Percentiles rank a stretch among this genome's conserved stretches.
These are phyloP conservation scores for Nasonia longicornis DNA, from an alignment of 1,140 invertebrate genomes.

Conservation along the genomic window DNA sequence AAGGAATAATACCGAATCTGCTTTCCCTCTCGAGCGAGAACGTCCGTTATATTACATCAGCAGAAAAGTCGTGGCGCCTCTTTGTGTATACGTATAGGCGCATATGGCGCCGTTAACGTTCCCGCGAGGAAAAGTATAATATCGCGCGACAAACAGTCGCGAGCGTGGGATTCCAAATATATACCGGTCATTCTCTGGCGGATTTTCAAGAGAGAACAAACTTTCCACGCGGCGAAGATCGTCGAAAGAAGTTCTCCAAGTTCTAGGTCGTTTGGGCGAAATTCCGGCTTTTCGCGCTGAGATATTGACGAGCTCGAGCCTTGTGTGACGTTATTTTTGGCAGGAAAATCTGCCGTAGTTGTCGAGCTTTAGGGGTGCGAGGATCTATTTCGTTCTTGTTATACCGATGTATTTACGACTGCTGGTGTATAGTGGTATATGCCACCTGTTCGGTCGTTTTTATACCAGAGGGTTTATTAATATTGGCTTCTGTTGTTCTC, in stretches of 20 bases:
- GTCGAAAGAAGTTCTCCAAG: slow-evolving; percentile 36
- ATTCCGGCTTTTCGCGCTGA: background rate
- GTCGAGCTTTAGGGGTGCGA: background rate
- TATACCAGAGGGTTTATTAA: background rate
- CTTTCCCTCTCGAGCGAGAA: background rate
- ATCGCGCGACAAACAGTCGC: background rate
- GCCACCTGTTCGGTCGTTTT: background rate
- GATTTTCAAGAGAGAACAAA: slow-evolving; percentile 29
- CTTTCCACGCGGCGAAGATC: background rate
- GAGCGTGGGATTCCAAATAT: slow-evolving; percentile 21
- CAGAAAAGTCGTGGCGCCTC: background rate
- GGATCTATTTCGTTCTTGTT: background rate
- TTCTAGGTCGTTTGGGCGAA: slow-evolving; percentile 31
- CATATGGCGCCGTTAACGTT: background rate
- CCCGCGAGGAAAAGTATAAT: background rate
- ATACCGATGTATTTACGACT: no score
- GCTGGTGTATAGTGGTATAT: no score
- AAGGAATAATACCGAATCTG: background rate
- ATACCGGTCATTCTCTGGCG: slow-evolving; percentile 15
- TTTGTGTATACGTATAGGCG: background rate
- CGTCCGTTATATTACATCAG: background rate
- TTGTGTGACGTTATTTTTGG: background rate
- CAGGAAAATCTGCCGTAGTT: background rate
- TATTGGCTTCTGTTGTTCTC: background rate
- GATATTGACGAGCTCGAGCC: background rate